Percentiles rank a stretch among this genome's conserved stretches.
phyloP scores from a whole-genome alignment of 35 echinoderm and acorn worm species.

The Lytechinus pictus region DNA sequence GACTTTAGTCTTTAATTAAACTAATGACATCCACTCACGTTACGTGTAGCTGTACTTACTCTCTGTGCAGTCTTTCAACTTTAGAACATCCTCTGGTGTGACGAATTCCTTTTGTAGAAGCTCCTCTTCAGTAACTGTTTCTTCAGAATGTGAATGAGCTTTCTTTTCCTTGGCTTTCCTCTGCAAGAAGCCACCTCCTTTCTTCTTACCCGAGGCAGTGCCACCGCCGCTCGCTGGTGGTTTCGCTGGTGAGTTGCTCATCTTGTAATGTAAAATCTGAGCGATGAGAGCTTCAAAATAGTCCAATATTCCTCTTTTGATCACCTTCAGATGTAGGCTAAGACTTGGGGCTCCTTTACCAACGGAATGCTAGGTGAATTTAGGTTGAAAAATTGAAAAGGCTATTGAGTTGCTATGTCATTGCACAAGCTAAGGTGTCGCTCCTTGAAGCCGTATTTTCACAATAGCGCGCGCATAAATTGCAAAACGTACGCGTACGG shows the following conservation, averaged over 20 bases:
- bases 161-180: slow-evolving; percentile 91
- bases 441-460: too few species aligned
- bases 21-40: too few species aligned
- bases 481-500: too few species aligned
- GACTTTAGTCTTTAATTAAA: too few species aligned
- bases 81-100: slow-evolving; percentile 86
- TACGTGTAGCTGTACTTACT: too few species aligned
- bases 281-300: background rate
- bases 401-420: background rate
- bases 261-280: background rate
- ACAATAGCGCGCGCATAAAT: too few species aligned
- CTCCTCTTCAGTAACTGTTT: slow-evolving; percentile 75
- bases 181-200: slow-evolving; percentile 94
- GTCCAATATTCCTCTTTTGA: background rate
- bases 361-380: background rate
- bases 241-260: slow-evolving; percentile 87
- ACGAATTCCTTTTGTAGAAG: slow-evolving; percentile 75
- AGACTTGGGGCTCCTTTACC: background rate
- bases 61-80: slow-evolving; percentile 79
- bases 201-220: slow-evolving; percentile 85
- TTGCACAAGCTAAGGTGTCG: background rate
- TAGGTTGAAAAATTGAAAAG: background rate
- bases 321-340: background rate
- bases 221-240: slow-evolving; percentile 80
- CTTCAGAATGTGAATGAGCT: slow-evolving; percentile 67